phyloP scores from a whole-genome alignment of 2,888 invertebrate genomes.

The Pseudoips prasinana region DNA sequence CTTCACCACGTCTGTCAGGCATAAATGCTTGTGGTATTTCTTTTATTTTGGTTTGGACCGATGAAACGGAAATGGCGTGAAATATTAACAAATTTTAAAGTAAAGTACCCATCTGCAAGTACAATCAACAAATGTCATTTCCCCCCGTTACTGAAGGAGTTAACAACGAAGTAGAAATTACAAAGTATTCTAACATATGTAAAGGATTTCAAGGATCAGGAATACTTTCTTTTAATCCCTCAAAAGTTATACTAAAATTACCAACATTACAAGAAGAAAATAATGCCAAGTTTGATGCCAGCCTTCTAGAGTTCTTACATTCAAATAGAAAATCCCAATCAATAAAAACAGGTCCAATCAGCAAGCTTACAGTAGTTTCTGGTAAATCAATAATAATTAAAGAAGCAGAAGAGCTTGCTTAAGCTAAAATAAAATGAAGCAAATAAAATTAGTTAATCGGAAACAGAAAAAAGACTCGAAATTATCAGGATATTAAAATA shows the following conservation, averaged over 20 bases:
- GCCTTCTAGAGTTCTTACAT: neutral
- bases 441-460: constrained; percentile 6
- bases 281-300: neutral
- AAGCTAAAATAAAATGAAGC: constrained; percentile 5
- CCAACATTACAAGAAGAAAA: neutral
- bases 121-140: constrained; percentile 25
- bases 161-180: constrained; percentile 10
- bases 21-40: too few species aligned
- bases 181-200: constrained; percentile 1
- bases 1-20: too few species aligned
- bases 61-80: too few species aligned
- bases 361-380: constrained; percentile 5
- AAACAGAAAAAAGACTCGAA: constrained; percentile 8
- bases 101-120: constrained; percentile 6
- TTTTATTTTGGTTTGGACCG: too few species aligned
- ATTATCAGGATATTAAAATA: constrained; percentile 10
- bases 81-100: too few species aligned
- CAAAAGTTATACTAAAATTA: too few species aligned
- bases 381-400: constrained; percentile 17
- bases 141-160: constrained; percentile 17
- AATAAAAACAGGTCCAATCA: neutral
- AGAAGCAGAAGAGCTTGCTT: constrained; percentile 7
- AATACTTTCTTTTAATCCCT: constrained; percentile 17
- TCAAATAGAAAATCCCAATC: neutral
- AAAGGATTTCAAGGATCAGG: constrained; percentile 23